Evolutionary conservation across 1,140 invertebrate species (phyloP), one percentile per base, ranked within the genome.

Genomic region (Drosophila auraria): DNA sequence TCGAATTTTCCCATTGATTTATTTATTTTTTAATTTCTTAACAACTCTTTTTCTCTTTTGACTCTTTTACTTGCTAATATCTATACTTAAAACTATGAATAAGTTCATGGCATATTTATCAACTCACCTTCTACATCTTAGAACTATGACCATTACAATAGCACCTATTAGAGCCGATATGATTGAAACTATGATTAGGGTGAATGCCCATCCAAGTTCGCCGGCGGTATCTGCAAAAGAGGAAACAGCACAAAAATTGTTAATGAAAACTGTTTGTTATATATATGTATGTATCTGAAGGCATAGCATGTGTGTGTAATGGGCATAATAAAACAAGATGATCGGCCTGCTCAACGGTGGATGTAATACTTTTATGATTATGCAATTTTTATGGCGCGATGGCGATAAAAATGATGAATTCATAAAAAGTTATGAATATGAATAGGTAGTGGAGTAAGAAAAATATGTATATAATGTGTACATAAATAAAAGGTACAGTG

Each of bases 81-180:
- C n/a, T 15, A 0, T 12, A 30, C 17, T 17, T 3, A 7, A 9
- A 17, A 17, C 2, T 27, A 9, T 27, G 30, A 5, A 30, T 7
- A 17, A 15, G 5, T 15, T 4, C 12, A 33, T 20, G 5, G 15
- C 9, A 4, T 30, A 14, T 17, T n/a, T 2, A 12, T 61, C 17
- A 15, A 92, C 92, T 91, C 79, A 94, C 93, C 94, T 94, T 93
- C 93, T 94, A 93, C 94, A 94, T 84, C 94, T 94, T 84, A 94
- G 91, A 79, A 94, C 93, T 93, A 93, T 93, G 87, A 94, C 94
- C 94, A 94, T 94, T 80, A 94, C 82, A 82, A 94, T 93, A 87
- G 94, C 94, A 80, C 94, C 94, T 92, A 94, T 93, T 65, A 94
- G 82, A 83, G 94, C 94, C 62, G 94, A 94, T 91, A 93, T 93